Evolutionary conservation across 2,113 vertebrate species (phyloP), one percentile per base, ranked within the genome.

Genomic region (Rhinopomastus cyanomelas): DNA sequence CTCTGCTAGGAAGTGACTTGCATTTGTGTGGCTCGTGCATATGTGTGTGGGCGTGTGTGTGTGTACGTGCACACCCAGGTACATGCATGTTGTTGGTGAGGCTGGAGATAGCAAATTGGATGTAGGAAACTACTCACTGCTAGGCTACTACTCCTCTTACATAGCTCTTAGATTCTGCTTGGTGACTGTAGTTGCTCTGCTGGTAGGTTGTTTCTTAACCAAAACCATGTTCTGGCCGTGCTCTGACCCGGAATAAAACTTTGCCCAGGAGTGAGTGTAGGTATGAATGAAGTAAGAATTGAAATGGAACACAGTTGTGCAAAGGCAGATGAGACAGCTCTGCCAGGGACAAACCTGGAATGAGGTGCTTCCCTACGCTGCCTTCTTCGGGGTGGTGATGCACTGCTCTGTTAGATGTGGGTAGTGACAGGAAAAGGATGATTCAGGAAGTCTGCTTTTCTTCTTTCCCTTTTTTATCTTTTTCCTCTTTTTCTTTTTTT

Each of bases 161-260:
- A 1, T 48, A n/a, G 34, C 57, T 87, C 46, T 73, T 68, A 78
- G 37, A n/a, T 86, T 81, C 65, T n/a, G 32, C 62, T 75, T 60
- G 36, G 34, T 78, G 20, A 1, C 46, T 64, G n/a, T 65, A 61
- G 83, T 39, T 75, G 39, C 49, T 81, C 52, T 67, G 1, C 46
- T 30, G 27, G 71, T 55, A 56, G 65, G 65, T 52, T 55, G 56
- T 20, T 78, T 11, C 15, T 49, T 27, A 87, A 73, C 5, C 2
- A 62, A 53, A 51, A 86, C 51, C 12, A 0, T 25, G 15, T 52
- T 86, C 72, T 87, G 79, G 48, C 81, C 88, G 32, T 79, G 36
- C 67, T 82, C 64, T 85, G 67, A 81, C 48, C 80, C 75, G 71
- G 53, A 83, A 51, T 81, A 59, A 57, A 85, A 60, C 23, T 57